phyloP scores from a whole-genome alignment of 2,113 vertebrate genomes.

The Gallinago undulata region DNA sequence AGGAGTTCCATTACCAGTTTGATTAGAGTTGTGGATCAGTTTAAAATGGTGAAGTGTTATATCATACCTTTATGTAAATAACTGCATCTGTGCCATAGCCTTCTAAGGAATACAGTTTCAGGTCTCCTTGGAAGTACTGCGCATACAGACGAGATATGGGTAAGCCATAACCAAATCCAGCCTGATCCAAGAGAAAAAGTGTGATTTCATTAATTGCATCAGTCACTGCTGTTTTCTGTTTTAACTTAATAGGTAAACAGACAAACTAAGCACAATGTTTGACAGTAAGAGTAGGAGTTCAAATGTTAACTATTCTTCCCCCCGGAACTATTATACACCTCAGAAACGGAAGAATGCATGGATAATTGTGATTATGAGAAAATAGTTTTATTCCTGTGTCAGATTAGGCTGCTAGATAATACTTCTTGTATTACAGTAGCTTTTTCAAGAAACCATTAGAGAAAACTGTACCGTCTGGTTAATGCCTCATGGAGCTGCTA shows the following conservation, averaged over 20 bases:
- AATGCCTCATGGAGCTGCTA: background rate
- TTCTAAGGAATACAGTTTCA: constrained; percentile 96
- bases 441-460: background rate
- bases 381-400: background rate
- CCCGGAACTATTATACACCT: background rate
- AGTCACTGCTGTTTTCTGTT: background rate
- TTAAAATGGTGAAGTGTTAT: background rate
- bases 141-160: constrained; percentile 97
- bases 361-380: background rate
- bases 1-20: background rate
- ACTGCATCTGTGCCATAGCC: constrained; percentile 93
- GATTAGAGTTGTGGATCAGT: background rate
- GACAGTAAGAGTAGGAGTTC: background rate
- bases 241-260: background rate
- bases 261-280: background rate
- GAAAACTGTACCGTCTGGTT: background rate
- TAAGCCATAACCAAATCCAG: constrained; percentile 95
- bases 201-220: background rate
- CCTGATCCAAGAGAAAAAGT: constrained; percentile 71
- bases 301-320: background rate
- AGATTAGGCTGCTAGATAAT: background rate
- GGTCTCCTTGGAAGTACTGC: constrained; percentile 95
- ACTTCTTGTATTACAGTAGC: background rate
- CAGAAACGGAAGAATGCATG: background rate
- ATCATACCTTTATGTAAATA: constrained; percentile 91